phyloP scores from a whole-genome alignment of 2,797 vertebrate species.

The Falco naumanni region DNA sequence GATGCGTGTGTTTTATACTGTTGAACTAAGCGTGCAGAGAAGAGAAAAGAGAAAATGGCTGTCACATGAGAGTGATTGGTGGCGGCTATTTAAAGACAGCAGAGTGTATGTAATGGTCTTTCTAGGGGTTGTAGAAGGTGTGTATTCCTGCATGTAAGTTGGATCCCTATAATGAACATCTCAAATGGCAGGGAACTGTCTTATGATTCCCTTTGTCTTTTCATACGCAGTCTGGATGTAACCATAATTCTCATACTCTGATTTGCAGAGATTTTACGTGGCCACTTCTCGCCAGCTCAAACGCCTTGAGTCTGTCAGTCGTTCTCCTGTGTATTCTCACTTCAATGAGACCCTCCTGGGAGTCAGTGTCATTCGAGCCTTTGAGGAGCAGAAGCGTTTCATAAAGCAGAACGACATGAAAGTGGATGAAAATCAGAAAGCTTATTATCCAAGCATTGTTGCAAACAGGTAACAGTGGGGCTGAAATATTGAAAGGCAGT shows the following conservation, averaged over 20 bases:
- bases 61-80: background rate
- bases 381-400: constrained; percentile 89
- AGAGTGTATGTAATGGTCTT: background rate
- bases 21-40: background rate
- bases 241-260: background rate
- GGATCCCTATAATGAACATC: background rate
- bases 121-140: background rate
- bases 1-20: background rate
- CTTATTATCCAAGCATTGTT: constrained; percentile 93
- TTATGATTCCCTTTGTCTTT: background rate
- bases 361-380: constrained; percentile 92
- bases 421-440: constrained; percentile 94
- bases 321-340: constrained; percentile 94
- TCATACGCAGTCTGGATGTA: background rate
- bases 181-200: background rate
- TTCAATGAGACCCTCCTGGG: constrained; percentile 94
- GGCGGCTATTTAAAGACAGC: background rate
- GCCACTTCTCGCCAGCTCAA: constrained; percentile 94
- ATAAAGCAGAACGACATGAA: constrained; percentile 87
- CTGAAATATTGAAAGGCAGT: background rate
- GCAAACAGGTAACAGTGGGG: constrained; percentile 86
- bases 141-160: background rate
- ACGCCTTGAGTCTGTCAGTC: constrained; percentile 92
- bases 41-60: background rate
- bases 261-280: constrained; percentile 90